phyloP scores from a whole-genome alignment of 2,113 vertebrate genomes.

The Lampris incognitus region DNA sequence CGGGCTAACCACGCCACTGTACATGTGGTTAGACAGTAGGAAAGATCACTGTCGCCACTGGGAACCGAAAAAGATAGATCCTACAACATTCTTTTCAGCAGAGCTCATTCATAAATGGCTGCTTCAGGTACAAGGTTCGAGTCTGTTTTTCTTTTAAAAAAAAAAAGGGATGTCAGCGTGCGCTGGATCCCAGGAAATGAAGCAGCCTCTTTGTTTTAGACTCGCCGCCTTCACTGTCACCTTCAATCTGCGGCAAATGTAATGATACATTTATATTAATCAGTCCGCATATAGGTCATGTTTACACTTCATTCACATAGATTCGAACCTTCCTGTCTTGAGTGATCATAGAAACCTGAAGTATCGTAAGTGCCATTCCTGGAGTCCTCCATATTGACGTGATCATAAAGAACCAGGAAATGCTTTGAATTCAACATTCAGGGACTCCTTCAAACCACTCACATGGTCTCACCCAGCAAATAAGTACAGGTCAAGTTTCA shows the following conservation, averaged over 20 bases:
- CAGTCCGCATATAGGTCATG: neutral
- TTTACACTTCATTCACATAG: neutral
- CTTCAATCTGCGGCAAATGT: neutral
- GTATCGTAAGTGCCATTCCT: neutral
- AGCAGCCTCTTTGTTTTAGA: neutral
- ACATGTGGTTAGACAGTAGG: constrained; percentile 53
- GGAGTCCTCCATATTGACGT: neutral
- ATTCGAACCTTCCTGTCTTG: neutral
- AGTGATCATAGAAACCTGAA: neutral
- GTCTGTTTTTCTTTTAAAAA: neutral
- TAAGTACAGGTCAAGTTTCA: too few species aligned
- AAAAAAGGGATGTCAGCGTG: neutral
- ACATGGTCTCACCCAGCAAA: too few species aligned
- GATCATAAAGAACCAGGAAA: neutral
- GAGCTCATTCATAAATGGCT: constrained; percentile 15
- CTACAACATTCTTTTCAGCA: constrained; percentile 1
- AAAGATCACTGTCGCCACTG: constrained; percentile 63
- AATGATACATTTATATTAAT: neutral
- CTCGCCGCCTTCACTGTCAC: neutral
- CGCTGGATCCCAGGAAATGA: neutral
- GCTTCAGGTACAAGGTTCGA: constrained; percentile 1
- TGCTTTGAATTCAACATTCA: neutral
- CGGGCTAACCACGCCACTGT: constrained; percentile 49
- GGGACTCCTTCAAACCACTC: neutral
- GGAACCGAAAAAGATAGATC: constrained; percentile 43